Percentiles rank a stretch among this genome's conserved stretches.
Conservation (phyloP, 2,797 vertebrate genomes). For the Salmo trutta region DNA sequence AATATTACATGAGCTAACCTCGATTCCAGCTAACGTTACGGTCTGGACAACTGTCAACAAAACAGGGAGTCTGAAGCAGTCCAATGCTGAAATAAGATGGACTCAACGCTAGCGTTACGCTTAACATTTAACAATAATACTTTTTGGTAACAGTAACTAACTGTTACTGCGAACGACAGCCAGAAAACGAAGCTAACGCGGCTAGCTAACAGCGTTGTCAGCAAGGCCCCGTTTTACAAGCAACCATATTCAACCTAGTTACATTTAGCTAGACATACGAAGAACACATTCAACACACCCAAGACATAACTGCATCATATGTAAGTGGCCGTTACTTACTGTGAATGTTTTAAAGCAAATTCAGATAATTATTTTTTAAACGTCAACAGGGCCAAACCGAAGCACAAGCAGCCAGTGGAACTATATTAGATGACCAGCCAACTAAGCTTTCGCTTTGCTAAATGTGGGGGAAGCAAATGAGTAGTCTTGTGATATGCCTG, state of each 20-base stretch:
- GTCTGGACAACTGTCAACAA: not conserved
- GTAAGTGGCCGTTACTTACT: constrained; percentile 46
- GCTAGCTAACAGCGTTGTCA: constrained; percentile 15
- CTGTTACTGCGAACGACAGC: not conserved
- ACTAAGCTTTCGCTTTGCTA: constrained; percentile 27
- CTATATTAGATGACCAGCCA: not conserved
- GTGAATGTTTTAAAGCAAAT: constrained; percentile 31
- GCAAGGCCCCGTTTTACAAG: constrained; percentile 51
- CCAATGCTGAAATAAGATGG: constrained; percentile 29
- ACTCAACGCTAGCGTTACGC: no score
- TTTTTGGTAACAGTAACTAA: not conserved
- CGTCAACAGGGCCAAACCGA: constrained; percentile 51
- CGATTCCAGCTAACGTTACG: not conserved
- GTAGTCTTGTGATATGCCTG: not conserved
- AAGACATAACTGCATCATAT: not conserved
- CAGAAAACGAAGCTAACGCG: not conserved
- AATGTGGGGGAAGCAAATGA: not conserved
- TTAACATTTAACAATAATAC: no score
- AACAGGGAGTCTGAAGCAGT: not conserved
- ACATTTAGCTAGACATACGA: not conserved
- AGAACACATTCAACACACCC: not conserved
- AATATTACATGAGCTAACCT: not conserved
- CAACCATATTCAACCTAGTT: constrained; percentile 7
- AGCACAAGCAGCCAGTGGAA: constrained; percentile 18
- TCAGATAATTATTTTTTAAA: constrained; percentile 25